Base-by-base conservation (phyloP, 2,888 invertebrate species). In the Synanthedon tipuliformis region DNA sequence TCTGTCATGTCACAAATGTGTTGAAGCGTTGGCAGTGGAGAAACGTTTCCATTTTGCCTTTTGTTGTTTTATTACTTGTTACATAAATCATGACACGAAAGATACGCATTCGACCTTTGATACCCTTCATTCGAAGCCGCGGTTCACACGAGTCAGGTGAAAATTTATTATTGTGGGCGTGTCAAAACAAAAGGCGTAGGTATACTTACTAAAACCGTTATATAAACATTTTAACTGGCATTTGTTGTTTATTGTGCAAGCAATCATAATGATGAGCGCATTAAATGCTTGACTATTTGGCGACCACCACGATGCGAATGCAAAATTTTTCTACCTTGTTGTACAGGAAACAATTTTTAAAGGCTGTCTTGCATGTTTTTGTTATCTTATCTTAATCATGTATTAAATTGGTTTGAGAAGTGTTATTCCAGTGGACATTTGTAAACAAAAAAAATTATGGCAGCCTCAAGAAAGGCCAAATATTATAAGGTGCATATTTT, bases 201-300 rank as follows among this genome's bases (percentile, higher is more conserved):
- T 23, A n/a, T 18, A 60, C n/a, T n/a, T 62, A 56, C 55, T 55
- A 63, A 65, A 70, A 68, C 61, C 58, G 55, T 69, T 68, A 69
- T 57, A 61, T 65, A 65, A 66, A 59, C 56, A 51, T 48, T 52
- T 56, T 59, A 54, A 54, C 53, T 59, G 62, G 55, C 59, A 62
- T 61, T 59, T 61, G 54, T 13, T 13, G 7, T n/a, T 45, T 45
- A 45, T 45, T 45, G 45, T 4, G 45, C 15, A 45, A 45, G 3
- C 8, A 45, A 45, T 45, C 45, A 13, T 45, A 13, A 15, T 13
- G 45, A 45, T 45, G 23, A 23, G 23, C 5, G 23, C 23, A 23
- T 23, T 23, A 23, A 23, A 23, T 23, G 23, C 4, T 23, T 23
- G 23, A 45, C 15, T 13, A 13, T 8, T 45, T n/a, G 2, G 45